These are phyloP conservation scores for Herminia tarsipennalis DNA, from an alignment of 2,888 invertebrate species.

Conservation along the genomic window DNA sequence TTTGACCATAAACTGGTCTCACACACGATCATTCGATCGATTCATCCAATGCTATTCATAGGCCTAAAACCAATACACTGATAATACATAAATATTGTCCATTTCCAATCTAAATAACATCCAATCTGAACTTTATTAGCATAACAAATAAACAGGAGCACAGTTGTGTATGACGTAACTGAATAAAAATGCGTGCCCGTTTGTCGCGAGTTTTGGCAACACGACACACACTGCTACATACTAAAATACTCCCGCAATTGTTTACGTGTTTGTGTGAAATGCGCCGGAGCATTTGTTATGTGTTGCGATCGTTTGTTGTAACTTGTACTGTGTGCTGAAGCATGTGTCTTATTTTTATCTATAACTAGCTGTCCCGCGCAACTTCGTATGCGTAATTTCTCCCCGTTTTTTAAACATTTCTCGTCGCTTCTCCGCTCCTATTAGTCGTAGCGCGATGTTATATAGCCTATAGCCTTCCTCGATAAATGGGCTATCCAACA, in stretches of 20 bases:
- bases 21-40: no score
- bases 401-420: no score
- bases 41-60: no score
- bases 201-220: conserved; percentile 36
- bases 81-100: no score
- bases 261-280: conserved; percentile 20
- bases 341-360: background rate
- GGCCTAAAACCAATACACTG: no score
- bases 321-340: background rate
- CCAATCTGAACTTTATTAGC: background rate
- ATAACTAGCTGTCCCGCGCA: no score
- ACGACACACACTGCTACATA: conserved; percentile 6
- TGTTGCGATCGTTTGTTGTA: background rate
- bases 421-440: no score
- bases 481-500: no score
- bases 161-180: background rate
- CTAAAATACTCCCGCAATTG: conserved; percentile 22
- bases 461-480: no score
- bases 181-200: conserved; percentile 13
- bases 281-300: background rate
- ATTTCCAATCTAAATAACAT: background rate
- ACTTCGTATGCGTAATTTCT: no score
- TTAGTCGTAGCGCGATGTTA: no score
- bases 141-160: background rate
- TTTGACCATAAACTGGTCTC: no score